Percentiles rank a stretch among this genome's conserved stretches.
These are phyloP conservation scores for Ochropleura plecta DNA, from an alignment of 2,888 invertebrate genomes.

Conservation along the genomic window DNA sequence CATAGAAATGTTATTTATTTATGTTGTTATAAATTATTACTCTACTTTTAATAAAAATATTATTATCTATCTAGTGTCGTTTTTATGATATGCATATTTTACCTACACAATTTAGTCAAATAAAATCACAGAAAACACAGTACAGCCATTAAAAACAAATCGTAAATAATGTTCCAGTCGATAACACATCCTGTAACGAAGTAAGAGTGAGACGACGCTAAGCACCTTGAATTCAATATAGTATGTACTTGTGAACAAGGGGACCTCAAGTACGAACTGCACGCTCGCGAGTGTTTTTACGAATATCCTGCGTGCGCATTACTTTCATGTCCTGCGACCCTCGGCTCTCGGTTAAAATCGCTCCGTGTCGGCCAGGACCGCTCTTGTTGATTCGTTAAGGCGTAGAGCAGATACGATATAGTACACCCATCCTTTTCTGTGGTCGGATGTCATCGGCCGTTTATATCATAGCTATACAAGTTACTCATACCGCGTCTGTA, in stretches of 20 bases:
- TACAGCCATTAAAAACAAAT: slow-evolving; percentile 26
- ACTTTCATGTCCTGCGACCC: slow-evolving; percentile 74
- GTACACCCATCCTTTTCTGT: slow-evolving; percentile 71
- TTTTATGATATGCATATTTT: slow-evolving; percentile 45
- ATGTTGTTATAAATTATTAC: slow-evolving; percentile 68
- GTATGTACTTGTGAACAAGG: slow-evolving; percentile 36
- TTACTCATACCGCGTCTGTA: slow-evolving; percentile 86
- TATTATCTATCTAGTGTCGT: slow-evolving; percentile 51
- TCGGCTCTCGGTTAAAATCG: slow-evolving; percentile 71
- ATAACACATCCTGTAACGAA: slow-evolving; percentile 37
- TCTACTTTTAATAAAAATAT: slow-evolving; percentile 74
- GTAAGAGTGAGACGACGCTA: slow-evolving; percentile 49
- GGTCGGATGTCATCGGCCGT: slow-evolving; percentile 85
- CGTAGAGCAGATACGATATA: slow-evolving; percentile 68
- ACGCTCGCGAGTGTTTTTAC: slow-evolving; percentile 47
- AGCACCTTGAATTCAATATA: slow-evolving; percentile 49
- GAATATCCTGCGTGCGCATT: slow-evolving; percentile 85
- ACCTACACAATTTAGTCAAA: slow-evolving; percentile 25
- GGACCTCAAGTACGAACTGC: slow-evolving; percentile 49
- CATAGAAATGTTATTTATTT: slow-evolving; percentile 66
- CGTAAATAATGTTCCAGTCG: slow-evolving; percentile 46
- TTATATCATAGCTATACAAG: slow-evolving; percentile 76
- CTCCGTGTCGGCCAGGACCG: slow-evolving; percentile 71
- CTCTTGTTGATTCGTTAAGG: slow-evolving; percentile 65
- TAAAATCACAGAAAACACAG: not conserved